Evolutionary conservation across 2,113 vertebrate species (phyloP).

Genomic region (Alaudala cheleensis): DNA sequence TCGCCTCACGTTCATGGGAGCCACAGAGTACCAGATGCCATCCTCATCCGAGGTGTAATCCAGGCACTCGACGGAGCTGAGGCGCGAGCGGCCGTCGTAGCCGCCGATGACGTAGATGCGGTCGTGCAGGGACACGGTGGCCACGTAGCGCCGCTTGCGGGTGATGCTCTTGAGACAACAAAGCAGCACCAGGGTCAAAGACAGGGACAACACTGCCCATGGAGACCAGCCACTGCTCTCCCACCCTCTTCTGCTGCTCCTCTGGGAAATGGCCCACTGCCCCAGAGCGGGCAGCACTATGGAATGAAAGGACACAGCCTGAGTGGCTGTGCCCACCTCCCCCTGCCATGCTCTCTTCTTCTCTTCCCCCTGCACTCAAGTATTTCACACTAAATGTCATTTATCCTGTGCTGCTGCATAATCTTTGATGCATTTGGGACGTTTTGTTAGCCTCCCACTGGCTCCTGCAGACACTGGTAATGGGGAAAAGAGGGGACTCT

Average conservation of each 20-base stretch:
- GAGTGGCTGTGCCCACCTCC: background rate
- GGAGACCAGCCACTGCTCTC: background rate
- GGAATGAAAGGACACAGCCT: background rate
- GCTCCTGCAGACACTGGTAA: background rate
- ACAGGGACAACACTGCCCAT: accelerated
- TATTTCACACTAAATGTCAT: background rate
- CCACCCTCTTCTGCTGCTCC: background rate
- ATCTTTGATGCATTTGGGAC: background rate
- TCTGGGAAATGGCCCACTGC: background rate
- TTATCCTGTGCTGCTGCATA: background rate
- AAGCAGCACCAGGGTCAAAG: background rate
- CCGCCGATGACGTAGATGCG: constrained; percentile 96
- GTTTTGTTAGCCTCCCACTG: background rate
- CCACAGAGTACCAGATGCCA: constrained; percentile 97
- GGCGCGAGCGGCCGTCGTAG: constrained; percentile 93
- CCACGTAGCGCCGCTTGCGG: constrained; percentile 93
- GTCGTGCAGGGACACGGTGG: constrained; percentile 93
- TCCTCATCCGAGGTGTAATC: constrained; percentile 96
- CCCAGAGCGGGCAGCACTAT: background rate
- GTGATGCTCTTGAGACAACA: constrained; percentile 88
- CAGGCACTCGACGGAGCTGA: constrained; percentile 96
- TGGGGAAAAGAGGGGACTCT: background rate
- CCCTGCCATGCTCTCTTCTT: background rate
- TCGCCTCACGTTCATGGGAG: constrained; percentile 95
- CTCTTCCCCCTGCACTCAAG: background rate